Evolutionary conservation across 2,888 invertebrate species (phyloP).

Genomic region (Callinectes sapidus): DNA sequence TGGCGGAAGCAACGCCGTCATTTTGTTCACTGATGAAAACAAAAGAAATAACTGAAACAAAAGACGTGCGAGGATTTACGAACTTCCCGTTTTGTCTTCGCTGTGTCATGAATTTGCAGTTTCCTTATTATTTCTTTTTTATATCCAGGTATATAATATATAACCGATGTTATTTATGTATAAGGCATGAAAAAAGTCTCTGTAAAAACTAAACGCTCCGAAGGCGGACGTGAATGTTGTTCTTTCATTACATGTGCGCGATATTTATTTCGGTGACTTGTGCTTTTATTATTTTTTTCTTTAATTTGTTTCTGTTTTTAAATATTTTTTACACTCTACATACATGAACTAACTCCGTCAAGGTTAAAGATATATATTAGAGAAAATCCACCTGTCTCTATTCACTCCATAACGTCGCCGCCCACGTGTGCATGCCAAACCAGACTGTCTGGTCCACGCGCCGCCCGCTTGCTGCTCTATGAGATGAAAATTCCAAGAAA

Average conservation of each 20-base stretch:
- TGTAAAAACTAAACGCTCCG: not conserved
- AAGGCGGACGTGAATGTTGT: not conserved
- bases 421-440: not conserved
- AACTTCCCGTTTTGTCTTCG: not conserved
- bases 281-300: not conserved
- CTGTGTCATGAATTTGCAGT: not conserved
- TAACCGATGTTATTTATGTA: not conserved
- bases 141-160: not conserved
- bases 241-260: too few species aligned
- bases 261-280: too few species aligned
- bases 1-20: not conserved
- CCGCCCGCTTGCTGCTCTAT: not conserved
- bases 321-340: too few species aligned
- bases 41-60: not conserved
- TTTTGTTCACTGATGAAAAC: not conserved
- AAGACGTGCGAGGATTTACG: not conserved
- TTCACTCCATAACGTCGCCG: not conserved
- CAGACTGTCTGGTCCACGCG: not conserved
- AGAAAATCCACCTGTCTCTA: not conserved
- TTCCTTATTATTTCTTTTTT: too few species aligned
- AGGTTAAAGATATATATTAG: not conserved
- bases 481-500: not conserved
- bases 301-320: not conserved
- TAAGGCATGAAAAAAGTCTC: not conserved
- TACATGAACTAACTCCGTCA: not conserved